Percentiles rank a stretch among this genome's conserved stretches.
These are phyloP conservation scores for Thereuonema tuberculata DNA, from an alignment of 1,140 invertebrate genomes.

Conservation along the genomic window DNA sequence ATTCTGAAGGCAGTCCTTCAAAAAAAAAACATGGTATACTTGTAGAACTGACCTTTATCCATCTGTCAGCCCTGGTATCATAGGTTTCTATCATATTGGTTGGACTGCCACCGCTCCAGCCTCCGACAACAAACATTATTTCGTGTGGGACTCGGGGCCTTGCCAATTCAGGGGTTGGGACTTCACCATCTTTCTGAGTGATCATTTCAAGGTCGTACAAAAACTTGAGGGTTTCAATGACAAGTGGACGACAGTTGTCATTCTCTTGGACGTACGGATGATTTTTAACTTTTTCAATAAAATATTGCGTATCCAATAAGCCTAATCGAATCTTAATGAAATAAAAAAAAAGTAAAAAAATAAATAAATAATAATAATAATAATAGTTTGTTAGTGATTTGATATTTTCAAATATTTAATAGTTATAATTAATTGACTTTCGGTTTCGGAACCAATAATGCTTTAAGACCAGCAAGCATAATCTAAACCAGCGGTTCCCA, in stretches of 20 bases:
- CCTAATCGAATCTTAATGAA: slow-evolving; percentile 50
- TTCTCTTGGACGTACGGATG: slow-evolving; percentile 46
- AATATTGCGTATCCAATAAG: slow-evolving; percentile 64
- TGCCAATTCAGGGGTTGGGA: slow-evolving; percentile 46
- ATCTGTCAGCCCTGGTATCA: slow-evolving; percentile 58
- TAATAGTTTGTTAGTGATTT: no score
- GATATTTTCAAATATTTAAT: no score
- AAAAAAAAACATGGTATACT: no score
- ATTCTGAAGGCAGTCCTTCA: no score
- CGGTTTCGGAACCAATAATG: no score
- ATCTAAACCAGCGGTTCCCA: no score
- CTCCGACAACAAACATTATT: slow-evolving; percentile 56
- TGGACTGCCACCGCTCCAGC: slow-evolving; percentile 54
- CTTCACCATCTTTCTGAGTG: slow-evolving; percentile 41
- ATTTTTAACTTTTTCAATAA: slow-evolving; percentile 51
- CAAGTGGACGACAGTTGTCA: slow-evolving; percentile 47
- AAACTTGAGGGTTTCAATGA: slow-evolving; percentile 59
- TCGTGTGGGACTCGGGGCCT: slow-evolving; percentile 51
- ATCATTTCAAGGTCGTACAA: slow-evolving; percentile 59
- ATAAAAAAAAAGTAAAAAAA: not conserved
- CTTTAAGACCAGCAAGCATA: no score
- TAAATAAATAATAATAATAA: no score
- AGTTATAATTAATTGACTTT: no score
- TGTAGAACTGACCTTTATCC: slow-evolving; percentile 46
- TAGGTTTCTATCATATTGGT: slow-evolving; percentile 61